Evolutionary conservation across 2,888 invertebrate genomes (phyloP).

Genomic region (Leptinotarsa rubiginosa): DNA sequence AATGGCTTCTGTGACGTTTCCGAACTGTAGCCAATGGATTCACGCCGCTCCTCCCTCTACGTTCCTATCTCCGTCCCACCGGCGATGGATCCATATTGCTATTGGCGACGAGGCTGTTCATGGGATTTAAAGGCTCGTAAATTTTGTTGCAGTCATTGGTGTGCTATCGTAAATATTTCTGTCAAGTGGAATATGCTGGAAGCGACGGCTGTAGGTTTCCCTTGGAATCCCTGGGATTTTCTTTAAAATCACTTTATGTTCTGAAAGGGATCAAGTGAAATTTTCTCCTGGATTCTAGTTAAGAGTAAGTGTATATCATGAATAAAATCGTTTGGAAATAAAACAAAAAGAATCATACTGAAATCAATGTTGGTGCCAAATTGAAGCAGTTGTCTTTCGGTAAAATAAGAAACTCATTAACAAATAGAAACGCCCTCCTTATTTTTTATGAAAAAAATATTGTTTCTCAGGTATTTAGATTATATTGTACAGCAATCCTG

Average conservation of each 20-base stretch:
- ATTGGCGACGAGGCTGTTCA: slow-evolving; percentile 47
- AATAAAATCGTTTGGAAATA: background rate
- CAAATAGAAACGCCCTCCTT: too few relatives aligned
- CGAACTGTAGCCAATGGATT: slow-evolving; percentile 50
- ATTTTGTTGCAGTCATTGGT: slow-evolving; percentile 52
- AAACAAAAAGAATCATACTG: too few relatives aligned
- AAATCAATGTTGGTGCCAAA: too few relatives aligned
- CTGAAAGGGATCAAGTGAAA: background rate
- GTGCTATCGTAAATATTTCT: slow-evolving; percentile 49
- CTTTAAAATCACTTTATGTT: background rate
- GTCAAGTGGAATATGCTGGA: slow-evolving; percentile 24
- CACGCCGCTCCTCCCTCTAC: slow-evolving; percentile 39
- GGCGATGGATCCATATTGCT: slow-evolving; percentile 31
- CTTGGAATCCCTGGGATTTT: background rate
- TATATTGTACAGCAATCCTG: too few relatives aligned
- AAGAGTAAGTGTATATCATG: too few relatives aligned
- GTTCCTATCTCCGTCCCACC: slow-evolving; percentile 29
- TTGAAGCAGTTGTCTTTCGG: too few relatives aligned
- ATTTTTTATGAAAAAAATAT: too few relatives aligned
- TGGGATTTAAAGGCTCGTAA: slow-evolving; percentile 44
- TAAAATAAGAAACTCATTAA: too few relatives aligned
- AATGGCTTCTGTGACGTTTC: slow-evolving; percentile 56
- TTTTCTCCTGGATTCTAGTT: background rate
- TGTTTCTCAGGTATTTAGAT: too few relatives aligned
- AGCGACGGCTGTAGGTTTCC: background rate